Evolutionary conservation across 2,888 invertebrate genomes (phyloP).

Genomic region (Dicycla oo): DNA sequence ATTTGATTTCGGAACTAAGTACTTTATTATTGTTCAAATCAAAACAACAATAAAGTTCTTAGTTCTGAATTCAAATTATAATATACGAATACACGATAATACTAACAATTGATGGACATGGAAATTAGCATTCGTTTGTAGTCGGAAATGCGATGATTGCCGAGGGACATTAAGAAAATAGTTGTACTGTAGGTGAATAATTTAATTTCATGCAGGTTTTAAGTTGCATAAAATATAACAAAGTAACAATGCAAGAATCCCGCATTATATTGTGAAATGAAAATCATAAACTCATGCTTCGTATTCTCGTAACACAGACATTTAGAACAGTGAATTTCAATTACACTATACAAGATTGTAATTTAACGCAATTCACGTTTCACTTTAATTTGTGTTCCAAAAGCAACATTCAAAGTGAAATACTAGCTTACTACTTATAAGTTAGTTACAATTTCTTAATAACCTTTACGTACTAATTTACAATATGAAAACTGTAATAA

Average conservation of each 20-base stretch:
- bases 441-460: conserved; percentile 33
- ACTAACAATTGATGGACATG: too few relatives aligned
- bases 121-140: too few relatives aligned
- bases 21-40: too few relatives aligned
- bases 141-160: too few relatives aligned
- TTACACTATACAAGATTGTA: conserved; percentile 20
- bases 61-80: too few relatives aligned
- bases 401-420: conserved; percentile 21
- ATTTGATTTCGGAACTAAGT: too few relatives aligned
- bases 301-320: conserved; percentile 13
- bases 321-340: conserved; percentile 26
- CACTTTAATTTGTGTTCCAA: conserved; percentile 11
- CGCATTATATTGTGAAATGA: conserved; percentile 5
- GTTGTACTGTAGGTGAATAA: neutral
- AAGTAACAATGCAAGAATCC: conserved; percentile 4
- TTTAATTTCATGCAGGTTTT: neutral
- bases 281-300: conserved; percentile 17
- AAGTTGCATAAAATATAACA: neutral
- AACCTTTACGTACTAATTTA: conserved; percentile 20
- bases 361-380: conserved; percentile 21
- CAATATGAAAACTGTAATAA: neutral
- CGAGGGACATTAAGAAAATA: too few relatives aligned
- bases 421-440: conserved; percentile 10
- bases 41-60: too few relatives aligned
- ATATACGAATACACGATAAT: too few relatives aligned